Conservation (phyloP, 2,888 invertebrate species). For the Pinctada fucata region DNA sequence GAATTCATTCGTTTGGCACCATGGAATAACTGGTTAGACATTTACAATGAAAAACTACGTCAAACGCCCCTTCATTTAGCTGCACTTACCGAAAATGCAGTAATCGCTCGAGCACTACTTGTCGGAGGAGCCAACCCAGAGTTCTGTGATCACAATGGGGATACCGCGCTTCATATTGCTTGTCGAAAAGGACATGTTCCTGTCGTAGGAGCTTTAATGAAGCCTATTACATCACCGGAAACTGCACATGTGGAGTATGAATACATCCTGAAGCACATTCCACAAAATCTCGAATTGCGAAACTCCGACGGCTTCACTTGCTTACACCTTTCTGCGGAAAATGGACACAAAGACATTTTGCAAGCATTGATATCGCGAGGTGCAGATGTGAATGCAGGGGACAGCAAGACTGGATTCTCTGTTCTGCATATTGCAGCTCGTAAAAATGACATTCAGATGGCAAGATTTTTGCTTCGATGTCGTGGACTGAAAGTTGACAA, state of each 20-base stretch:
- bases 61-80: slow-evolving; percentile 42
- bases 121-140: slow-evolving; percentile 39
- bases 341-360: slow-evolving; percentile 43
- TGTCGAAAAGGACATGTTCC: slow-evolving; percentile 29
- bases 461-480: slow-evolving; percentile 41
- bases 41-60: slow-evolving; percentile 38
- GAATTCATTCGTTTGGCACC: slow-evolving; percentile 43
- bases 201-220: slow-evolving; percentile 27
- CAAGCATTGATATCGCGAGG: slow-evolving; percentile 49
- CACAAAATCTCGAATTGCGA: slow-evolving; percentile 44
- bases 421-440: slow-evolving; percentile 53
- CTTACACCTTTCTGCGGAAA: slow-evolving; percentile 47
- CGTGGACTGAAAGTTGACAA: slow-evolving; percentile 48
- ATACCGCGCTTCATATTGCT: slow-evolving; percentile 38
- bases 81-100: slow-evolving; percentile 18
- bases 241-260: slow-evolving; percentile 20
- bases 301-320: slow-evolving; percentile 52
- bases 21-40: slow-evolving; percentile 34
- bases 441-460: slow-evolving; percentile 42
- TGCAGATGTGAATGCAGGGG: slow-evolving; percentile 51
- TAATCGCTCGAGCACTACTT: slow-evolving; percentile 25
- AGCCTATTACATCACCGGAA: slow-evolving; percentile 20
- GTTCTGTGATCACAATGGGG: slow-evolving; percentile 38
- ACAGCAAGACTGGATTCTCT: slow-evolving; percentile 55
- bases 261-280: slow-evolving; percentile 7